phyloP scores from a whole-genome alignment of 2,888 invertebrate genomes.

The Sipha maydis region DNA sequence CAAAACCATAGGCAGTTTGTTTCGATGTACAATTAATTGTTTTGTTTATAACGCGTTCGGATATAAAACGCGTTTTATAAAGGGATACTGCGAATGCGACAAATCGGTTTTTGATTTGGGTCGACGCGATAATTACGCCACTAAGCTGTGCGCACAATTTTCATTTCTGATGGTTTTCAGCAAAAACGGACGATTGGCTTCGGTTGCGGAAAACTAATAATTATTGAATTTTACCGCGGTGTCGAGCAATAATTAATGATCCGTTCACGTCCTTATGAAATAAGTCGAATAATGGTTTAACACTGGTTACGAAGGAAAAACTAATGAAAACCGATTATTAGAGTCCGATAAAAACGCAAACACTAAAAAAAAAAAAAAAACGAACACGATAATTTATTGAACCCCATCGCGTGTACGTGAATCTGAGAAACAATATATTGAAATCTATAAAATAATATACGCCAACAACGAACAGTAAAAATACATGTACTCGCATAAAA shows the following conservation, averaged over 20 bases:
- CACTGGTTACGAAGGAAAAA: no score
- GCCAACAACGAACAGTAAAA: no score
- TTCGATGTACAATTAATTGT: neutral
- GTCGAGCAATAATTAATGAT: neutral
- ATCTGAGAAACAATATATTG: no score
- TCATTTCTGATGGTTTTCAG: neutral
- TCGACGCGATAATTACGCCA: neutral
- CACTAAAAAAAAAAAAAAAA: no score
- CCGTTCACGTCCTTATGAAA: neutral
- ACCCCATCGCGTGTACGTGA: no score
- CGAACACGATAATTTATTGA: no score
- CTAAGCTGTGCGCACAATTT: neutral
- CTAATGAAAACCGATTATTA: no score
- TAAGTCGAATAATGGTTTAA: neutral
- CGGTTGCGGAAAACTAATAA: slow-evolving; percentile 1
- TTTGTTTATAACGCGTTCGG: neutral
- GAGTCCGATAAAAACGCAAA: no score
- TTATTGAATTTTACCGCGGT: neutral
- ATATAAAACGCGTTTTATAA: neutral
- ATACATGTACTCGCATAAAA: no score
- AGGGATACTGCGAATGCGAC: neutral
- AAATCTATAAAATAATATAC: no score
- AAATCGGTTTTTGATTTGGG: slow-evolving; percentile 33
- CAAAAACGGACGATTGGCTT: neutral
- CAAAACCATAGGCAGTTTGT: neutral